Conservation (phyloP, 2,888 invertebrate species). For the Lissocephala sabroskyi region DNA sequence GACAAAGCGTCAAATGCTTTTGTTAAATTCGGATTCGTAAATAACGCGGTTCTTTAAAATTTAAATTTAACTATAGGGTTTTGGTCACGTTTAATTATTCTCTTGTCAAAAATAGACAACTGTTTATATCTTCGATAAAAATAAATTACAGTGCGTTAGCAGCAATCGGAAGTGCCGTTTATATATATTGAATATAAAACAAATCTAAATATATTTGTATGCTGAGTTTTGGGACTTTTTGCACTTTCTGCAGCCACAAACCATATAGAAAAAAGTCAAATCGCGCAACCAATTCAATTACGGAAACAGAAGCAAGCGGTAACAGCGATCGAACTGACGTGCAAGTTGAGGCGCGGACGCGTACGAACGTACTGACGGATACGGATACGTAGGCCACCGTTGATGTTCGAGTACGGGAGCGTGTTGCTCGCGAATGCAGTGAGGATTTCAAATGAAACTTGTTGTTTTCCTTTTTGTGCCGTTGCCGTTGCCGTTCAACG, state of each 20-base stretch:
- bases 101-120: slow-evolving; percentile 62
- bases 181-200: no score
- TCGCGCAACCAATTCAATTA: neutral
- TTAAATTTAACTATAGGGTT: no score
- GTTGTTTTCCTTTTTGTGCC: slow-evolving; percentile 22
- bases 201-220: no score
- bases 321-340: slow-evolving; percentile 1
- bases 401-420: slow-evolving; percentile 21
- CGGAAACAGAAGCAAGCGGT: slow-evolving; percentile 3
- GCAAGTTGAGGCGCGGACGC: slow-evolving; percentile 58
- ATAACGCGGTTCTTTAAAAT: no score
- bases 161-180: neutral
- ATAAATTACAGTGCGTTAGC: slow-evolving; percentile 50
- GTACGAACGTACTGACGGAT: slow-evolving; percentile 65
- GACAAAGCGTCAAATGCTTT: no score
- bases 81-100: slow-evolving; percentile 26
- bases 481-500: neutral
- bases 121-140: slow-evolving; percentile 61
- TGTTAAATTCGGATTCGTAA: no score
- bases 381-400: slow-evolving; percentile 17
- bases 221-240: slow-evolving; percentile 2
- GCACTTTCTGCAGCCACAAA: slow-evolving; percentile 8
- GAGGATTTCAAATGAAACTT: slow-evolving; percentile 44
- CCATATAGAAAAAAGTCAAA: slow-evolving; percentile 17
- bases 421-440: slow-evolving; percentile 32